Conservation (phyloP, 2,797 vertebrate genomes). For the Sarcoramphus papa region DNA sequence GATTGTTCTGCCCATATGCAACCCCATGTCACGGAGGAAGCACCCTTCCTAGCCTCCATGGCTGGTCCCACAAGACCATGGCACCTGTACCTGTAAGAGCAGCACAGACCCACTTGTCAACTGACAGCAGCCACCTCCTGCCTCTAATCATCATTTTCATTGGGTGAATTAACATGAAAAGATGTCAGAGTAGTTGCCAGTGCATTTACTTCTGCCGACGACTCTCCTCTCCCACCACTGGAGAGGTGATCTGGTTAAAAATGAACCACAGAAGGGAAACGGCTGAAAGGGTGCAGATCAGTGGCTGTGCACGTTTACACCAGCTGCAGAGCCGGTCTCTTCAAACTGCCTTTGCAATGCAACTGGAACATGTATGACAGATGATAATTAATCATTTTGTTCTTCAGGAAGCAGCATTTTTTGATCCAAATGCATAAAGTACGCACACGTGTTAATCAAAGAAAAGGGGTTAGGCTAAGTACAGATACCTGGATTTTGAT, state of each 20-base stretch:
- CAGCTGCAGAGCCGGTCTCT: background rate
- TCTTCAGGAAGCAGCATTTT: background rate
- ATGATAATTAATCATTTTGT: background rate
- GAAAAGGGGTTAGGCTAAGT: background rate
- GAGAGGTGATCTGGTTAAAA: background rate
- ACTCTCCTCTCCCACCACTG: background rate
- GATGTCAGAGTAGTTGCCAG: background rate
- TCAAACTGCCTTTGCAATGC: background rate
- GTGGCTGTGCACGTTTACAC: background rate
- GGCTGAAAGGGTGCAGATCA: background rate
- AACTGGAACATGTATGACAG: background rate
- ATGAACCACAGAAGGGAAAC: background rate
- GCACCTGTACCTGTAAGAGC: background rate
- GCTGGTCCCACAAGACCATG: background rate
- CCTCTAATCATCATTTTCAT: background rate
- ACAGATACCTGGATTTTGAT: background rate
- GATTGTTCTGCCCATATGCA: background rate
- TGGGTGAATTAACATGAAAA: background rate
- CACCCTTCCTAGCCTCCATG: background rate
- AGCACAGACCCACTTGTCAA: background rate
- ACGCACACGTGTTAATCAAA: background rate
- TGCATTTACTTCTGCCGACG: background rate
- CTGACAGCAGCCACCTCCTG: background rate
- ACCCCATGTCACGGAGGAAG: background rate
- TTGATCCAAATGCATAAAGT: background rate